phyloP scores from a whole-genome alignment of 2,888 invertebrate genomes.

The Plagiodera versicolora region DNA sequence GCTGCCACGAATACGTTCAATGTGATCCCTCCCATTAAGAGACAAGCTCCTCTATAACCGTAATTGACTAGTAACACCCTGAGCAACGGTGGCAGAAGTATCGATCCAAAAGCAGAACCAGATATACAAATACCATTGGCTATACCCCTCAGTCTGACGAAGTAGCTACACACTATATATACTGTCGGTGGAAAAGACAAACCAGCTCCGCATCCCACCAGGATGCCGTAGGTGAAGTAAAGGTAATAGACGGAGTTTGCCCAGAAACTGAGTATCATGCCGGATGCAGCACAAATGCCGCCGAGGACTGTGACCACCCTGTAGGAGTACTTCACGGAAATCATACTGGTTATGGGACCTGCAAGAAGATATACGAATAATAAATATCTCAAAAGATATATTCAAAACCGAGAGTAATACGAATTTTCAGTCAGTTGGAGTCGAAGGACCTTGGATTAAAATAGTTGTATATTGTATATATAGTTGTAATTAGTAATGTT shows the following conservation, averaged over 20 bases:
- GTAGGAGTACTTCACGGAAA: constrained; percentile 83
- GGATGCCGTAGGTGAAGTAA: constrained; percentile 80
- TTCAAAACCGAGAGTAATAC: too few species aligned
- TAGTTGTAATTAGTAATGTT: too few species aligned
- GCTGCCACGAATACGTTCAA: constrained; percentile 85
- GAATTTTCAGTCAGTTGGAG: too few species aligned
- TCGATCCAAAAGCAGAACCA: constrained; percentile 83
- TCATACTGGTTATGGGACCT: constrained; percentile 84
- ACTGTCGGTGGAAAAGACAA: constrained; percentile 87
- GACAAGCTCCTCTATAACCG: constrained; percentile 78
- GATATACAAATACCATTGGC: constrained; percentile 89
- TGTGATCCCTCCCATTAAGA: constrained; percentile 80
- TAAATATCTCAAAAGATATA: too few species aligned
- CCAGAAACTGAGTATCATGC: constrained; percentile 82
- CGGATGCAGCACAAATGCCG: constrained; percentile 78
- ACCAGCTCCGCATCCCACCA: constrained; percentile 83
- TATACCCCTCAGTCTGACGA: constrained; percentile 74
- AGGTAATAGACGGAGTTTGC: constrained; percentile 78
- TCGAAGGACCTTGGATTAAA: too few species aligned
- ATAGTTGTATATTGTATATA: too few species aligned
- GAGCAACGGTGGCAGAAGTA: constrained; percentile 79
- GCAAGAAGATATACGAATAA: constrained; percentile 41
- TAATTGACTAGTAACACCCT: constrained; percentile 70
- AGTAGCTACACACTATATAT: constrained; percentile 87
- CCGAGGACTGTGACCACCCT: constrained; percentile 81